Percentiles rank a stretch among this genome's conserved stretches.
These are phyloP conservation scores for Pandion haliaetus DNA, from an alignment of 2,113 vertebrate species.

Conservation along the genomic window DNA sequence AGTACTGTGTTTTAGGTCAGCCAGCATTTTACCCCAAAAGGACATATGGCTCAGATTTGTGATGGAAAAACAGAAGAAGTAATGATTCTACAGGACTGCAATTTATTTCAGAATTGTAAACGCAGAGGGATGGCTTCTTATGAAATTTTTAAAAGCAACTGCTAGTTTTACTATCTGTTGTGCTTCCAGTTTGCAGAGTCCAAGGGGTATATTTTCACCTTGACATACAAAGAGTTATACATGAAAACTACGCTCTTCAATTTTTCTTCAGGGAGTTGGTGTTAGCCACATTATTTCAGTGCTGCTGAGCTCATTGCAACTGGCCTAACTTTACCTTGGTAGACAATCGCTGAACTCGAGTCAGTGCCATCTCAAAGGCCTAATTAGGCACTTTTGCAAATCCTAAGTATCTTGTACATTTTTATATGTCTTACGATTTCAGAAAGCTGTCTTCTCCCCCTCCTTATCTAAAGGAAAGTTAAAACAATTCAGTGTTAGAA, in stretches of 20 bases:
- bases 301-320: background rate
- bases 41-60: background rate
- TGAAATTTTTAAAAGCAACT: background rate
- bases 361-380: background rate
- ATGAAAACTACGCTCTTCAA: background rate
- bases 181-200: background rate
- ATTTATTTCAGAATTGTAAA: background rate
- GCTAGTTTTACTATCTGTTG: background rate
- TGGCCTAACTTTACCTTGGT: background rate
- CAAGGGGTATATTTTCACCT: background rate
- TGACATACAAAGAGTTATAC: background rate
- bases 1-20: background rate
- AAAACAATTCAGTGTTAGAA: background rate
- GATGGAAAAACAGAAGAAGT: background rate
- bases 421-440: accelerated
- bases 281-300: background rate
- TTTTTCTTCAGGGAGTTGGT: background rate
- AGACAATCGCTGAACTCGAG: background rate
- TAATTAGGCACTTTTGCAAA: background rate
- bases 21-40: background rate
- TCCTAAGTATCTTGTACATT: background rate
- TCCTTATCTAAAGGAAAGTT: background rate
- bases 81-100: background rate
- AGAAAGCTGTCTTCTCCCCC: background rate
- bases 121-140: background rate